Base-by-base conservation (phyloP, 2,888 invertebrate genomes). In the Rhabditoides inermis region DNA sequence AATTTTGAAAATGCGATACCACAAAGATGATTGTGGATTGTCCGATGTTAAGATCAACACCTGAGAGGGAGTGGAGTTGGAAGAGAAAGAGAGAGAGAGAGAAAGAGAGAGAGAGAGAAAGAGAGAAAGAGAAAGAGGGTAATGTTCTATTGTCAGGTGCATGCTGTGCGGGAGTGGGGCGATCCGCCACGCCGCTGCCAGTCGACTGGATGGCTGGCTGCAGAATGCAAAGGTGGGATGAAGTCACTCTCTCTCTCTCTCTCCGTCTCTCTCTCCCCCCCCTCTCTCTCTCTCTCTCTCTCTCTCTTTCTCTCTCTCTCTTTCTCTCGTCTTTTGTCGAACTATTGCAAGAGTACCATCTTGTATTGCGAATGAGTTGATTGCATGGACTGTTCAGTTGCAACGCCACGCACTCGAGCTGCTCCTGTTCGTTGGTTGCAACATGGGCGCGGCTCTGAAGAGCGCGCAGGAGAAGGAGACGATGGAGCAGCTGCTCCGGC, bases 391-490 rank as follows among this genome's bases (percentile, higher is more conserved):
- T 25, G 49, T 61, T 39, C 61, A 79, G 82, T 80, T 91, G 49
- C 87, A 88, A 82, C 85, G 88, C 70, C 85, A 87, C 23, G 90
- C 90, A 0, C 90, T 91, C 77, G 94, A 94, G 78, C 78, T 95
- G 49, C 80, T 95, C 26, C 86, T 90, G 50, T 86, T 88, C 70
- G 84, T 94, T 63, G 92, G 91, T 77, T 85, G 86, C 68, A 95
- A 95, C 80, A 88, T 90, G 65, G 86, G 45, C 2, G 72, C 39
- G 10, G 74, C 85, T 20, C 82, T 84, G 45, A 82, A 83, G 50
- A 83, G 83, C 22, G 79, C 82, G 3, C 79, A 83, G 53, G 88
- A 88, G 79, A 78, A 83, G 27, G 86, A 86, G 73, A 87, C 89
- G 27, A 85, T 94, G 50, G 37, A 86, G 28, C 85, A 86, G 69